Percentiles rank a stretch among this genome's conserved stretches.
phyloP scores from a whole-genome alignment of 2,113 vertebrate genomes.

The Amphiprion percula region DNA sequence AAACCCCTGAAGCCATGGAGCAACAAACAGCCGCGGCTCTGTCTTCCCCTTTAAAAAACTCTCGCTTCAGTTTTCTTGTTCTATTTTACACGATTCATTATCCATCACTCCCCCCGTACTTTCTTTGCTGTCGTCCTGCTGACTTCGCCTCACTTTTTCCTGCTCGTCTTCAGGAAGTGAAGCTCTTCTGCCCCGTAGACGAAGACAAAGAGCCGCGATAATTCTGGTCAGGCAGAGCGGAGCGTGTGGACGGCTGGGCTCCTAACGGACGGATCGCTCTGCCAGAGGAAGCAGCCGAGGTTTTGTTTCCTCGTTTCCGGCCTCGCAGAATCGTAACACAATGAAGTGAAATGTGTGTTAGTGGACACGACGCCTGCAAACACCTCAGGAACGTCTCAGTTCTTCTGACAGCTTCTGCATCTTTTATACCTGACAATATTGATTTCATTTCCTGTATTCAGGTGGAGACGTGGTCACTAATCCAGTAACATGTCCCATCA shows the following conservation, averaged over 20 bases:
- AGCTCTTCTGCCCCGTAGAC: constrained; percentile 72
- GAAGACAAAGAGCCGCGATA: constrained; percentile 51
- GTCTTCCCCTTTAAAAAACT: constrained; percentile 42
- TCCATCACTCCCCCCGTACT: constrained; percentile 17
- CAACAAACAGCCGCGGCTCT: constrained; percentile 19
- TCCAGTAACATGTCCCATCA: too few species aligned
- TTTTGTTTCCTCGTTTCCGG: constrained; percentile 48
- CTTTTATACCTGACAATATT: constrained; percentile 3
- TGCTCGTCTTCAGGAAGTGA: constrained; percentile 60
- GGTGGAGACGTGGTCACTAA: too few species aligned
- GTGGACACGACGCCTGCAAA: constrained; percentile 13
- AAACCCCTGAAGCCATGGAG: constrained; percentile 37
- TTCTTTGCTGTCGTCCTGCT: constrained; percentile 36
- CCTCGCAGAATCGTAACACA: constrained; percentile 8
- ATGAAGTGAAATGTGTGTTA: constrained; percentile 36
- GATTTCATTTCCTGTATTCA: not conserved
- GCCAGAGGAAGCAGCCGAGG: constrained; percentile 42
- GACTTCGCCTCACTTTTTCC: constrained; percentile 33
- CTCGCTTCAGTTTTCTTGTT: constrained; percentile 42
- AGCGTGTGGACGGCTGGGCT: constrained; percentile 18
- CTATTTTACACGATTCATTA: constrained; percentile 54
- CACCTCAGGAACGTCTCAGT: constrained; percentile 1
- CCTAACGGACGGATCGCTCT: constrained; percentile 15
- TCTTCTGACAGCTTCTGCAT: not conserved
- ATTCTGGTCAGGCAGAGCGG: constrained; percentile 53